Evolutionary conservation across 2,888 invertebrate genomes (phyloP), one percentile per base, ranked within the genome.

Genomic region (Leucozona laternaria): DNA sequence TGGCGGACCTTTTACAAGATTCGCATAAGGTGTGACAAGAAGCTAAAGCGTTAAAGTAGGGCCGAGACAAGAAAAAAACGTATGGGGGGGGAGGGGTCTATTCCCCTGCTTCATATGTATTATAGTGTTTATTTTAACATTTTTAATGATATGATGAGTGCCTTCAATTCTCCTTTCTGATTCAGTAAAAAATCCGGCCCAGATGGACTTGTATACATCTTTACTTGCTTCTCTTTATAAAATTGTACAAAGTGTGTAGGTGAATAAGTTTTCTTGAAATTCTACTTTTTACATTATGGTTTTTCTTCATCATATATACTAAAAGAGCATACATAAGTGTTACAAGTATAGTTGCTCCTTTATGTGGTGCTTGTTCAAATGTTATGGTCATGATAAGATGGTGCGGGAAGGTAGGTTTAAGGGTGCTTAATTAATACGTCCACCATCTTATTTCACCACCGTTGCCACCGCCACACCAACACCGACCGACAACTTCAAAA

Each of bases 371-470:
- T 64, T 70, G 11, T 43, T 57, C 31, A 45, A 66, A 57, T 20
- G 62, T 68, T 71, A 31, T 71, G 76, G 81, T 70, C 70, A 64
- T n/a, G 60, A 31, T 57, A 57, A 57, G 71, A 34, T 58, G 66
- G 6, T 20, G 76, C 40, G 60, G 73, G 17, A 55, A 50, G 28
- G 17, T 55, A 34, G 2, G 53, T 25, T 25, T 25, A 25, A 25
- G 25, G n/a, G n/a, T 34, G 45, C 50, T 62, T 31, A 31, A 53
- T 55, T 25, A 31, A 34, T 43, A 71, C 50, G 34, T 11, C 31
- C 8, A 22, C 17, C 17, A 48, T 8, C 10, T 11, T 25, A n/a
- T 40, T 50, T 2, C 22, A 6, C 4, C n/a, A 2, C 22, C 20
- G 4, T 7, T 20, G 15, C 17, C 53, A 70, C 20, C 28, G 17